Conservation (phyloP, 2,888 invertebrate genomes). For the Rotaria magnacalcarata region DNA sequence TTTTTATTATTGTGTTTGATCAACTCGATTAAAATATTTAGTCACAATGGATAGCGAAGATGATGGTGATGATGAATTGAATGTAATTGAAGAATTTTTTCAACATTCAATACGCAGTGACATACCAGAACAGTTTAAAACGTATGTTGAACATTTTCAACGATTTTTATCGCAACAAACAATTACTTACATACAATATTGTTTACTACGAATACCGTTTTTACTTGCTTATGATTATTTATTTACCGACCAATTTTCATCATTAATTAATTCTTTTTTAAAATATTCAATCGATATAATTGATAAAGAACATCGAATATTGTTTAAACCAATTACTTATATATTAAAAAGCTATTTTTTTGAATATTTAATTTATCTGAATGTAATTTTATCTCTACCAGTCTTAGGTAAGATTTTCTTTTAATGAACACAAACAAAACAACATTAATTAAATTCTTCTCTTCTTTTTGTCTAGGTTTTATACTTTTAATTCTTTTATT, state of each 20-base stretch:
- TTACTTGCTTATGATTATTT: conserved; percentile 7
- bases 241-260: not conserved
- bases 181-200: not conserved
- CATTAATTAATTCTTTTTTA: not conserved
- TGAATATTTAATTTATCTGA: not conserved
- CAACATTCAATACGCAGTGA: not conserved
- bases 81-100: not conserved
- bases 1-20: not conserved
- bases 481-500: not conserved
- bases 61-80: not conserved
- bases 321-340: not conserved
- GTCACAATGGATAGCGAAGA: not conserved
- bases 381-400: not conserved
- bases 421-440: not conserved
- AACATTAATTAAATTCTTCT: not conserved
- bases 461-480: not conserved
- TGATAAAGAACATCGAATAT: not conserved
- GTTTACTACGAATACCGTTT: conserved; percentile 30
- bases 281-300: not conserved
- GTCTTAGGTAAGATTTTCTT: not conserved
- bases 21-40: not conserved
- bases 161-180: not conserved
- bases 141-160: not conserved
- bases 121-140: not conserved
- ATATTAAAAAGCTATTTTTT: not conserved